Evolutionary conservation across 2,113 vertebrate genomes (phyloP), one percentile per base, ranked within the genome.

Genomic region (Puma concolor): DNA sequence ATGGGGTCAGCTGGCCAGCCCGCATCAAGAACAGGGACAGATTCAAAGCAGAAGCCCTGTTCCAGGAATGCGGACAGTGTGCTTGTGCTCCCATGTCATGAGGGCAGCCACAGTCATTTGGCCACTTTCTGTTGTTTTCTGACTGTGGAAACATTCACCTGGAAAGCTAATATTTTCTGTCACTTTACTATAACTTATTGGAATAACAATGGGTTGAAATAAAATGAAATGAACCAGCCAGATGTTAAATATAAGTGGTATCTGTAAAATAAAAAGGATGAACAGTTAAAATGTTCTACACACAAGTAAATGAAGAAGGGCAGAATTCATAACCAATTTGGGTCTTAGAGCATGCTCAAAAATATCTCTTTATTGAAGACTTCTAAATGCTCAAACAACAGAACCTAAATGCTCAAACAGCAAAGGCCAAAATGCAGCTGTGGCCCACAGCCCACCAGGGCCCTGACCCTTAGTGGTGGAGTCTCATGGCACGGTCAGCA

Each of bases 61-160:
- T 19, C 48, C 9, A 15, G 25, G 44, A 6, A 25, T 5, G 5
- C 19, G 66, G 1, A 14, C 3, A 0, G 19, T 12, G 0, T 17
- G 41, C 50, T 17, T 21, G 23, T 29, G 79, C 50, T 0, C 9
- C 36, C 17, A 5, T 11, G 21, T 16, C 64, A 4, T 15, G 63
- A 54, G 12, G 2, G 27, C 11, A 4, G 4, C 25, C 89, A 38
- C 50, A 14, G 27, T 16, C 48, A 13, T 38, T 16, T 44, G 90
- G 44, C 54, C 6, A 8, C 41, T 64, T 29, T 52, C 33, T 64
- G 64, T 71, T 33, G 50, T 60, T 60, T 44, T 5, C 5, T 57
- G 38, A 60, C 66, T 25, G 25, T 1, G 27, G 41, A 33, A 33
- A 57, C 64, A 44, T 33, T 71, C 77, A 19, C 31, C 48, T 33